Percentiles rank a stretch among this genome's conserved stretches.
Evolutionary conservation across 2,113 vertebrate genomes (phyloP).

Genomic region (Polypterus senegalus): DNA sequence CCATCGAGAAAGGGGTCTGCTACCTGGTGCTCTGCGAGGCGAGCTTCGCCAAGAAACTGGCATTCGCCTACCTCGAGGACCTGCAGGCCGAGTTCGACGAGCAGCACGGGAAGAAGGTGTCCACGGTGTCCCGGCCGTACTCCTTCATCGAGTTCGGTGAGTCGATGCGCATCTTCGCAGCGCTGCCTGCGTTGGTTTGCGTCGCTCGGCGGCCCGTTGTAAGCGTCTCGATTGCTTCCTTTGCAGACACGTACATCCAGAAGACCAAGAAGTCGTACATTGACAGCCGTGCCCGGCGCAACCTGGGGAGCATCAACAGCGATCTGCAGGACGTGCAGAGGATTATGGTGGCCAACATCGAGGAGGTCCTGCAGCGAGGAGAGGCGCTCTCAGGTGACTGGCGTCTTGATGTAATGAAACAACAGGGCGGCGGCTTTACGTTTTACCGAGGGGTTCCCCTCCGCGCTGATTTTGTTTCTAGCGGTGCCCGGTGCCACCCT

Average conservation of each 20-base stretch:
- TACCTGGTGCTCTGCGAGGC: slow-evolving; percentile 92
- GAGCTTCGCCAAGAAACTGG: slow-evolving; percentile 85
- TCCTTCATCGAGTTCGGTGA: slow-evolving; percentile 98
- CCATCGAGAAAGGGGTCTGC: slow-evolving; percentile 88
- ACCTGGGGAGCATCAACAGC: slow-evolving; percentile 92
- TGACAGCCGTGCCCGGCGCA: slow-evolving; percentile 85
- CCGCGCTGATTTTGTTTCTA: too few relatives aligned
- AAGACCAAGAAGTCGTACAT: slow-evolving; percentile 98
- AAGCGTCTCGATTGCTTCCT: slow-evolving; percentile 1
- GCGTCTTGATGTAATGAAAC: too few relatives aligned
- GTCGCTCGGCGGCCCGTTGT: neutral
- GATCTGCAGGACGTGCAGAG: slow-evolving; percentile 95
- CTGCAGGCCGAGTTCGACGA: slow-evolving; percentile 93
- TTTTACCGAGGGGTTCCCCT: too few relatives aligned
- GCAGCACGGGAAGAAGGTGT: slow-evolving; percentile 90
- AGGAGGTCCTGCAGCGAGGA: slow-evolving; percentile 89
- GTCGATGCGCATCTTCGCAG: slow-evolving; percentile 17
- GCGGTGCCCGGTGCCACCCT: too few relatives aligned
- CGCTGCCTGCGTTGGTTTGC: neutral
- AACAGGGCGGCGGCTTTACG: too few relatives aligned
- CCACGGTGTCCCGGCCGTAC: slow-evolving; percentile 86
- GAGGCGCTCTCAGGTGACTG: slow-evolving; percentile 83
- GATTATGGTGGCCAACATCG: slow-evolving; percentile 98
- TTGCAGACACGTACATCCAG: slow-evolving; percentile 91
- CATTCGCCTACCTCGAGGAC: slow-evolving; percentile 90